A percentile compares a stretch with the other conserved stretches of the same genome.
Conservation (phyloP, 2,797 vertebrate genomes). For the Botia almorhae region DNA sequence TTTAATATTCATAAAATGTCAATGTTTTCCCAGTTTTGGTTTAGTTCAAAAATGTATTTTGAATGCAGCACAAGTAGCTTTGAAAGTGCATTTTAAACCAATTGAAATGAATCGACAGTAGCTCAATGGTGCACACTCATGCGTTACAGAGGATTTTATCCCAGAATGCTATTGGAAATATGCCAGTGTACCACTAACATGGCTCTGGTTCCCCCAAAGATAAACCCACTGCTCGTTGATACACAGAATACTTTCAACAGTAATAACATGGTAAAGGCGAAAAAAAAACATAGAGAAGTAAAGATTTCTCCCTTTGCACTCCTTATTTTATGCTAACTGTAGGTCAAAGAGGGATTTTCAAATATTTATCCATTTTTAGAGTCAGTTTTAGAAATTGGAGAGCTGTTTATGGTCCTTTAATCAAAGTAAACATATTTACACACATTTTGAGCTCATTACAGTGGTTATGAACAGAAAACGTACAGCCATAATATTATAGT, state of each 20-base stretch:
- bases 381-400: not conserved
- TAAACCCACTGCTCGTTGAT: constrained; percentile 33
- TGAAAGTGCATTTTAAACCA: constrained; percentile 60
- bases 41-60: constrained; percentile 42
- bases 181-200: constrained; percentile 43
- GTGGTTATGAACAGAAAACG: constrained; percentile 4
- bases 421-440: constrained; percentile 31
- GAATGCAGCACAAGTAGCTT: constrained; percentile 44
- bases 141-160: constrained; percentile 59
- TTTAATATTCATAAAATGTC: not conserved
- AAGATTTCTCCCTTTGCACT: constrained; percentile 6
- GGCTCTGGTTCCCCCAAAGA: constrained; percentile 33
- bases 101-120: constrained; percentile 58
- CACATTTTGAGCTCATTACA: constrained; percentile 10
- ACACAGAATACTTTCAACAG: constrained; percentile 38
- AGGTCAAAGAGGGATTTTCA: not conserved
- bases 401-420: constrained; percentile 2
- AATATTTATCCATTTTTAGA: not conserved
- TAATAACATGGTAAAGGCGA: constrained; percentile 38
- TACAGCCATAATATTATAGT: not conserved
- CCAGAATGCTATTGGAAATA: constrained; percentile 50
- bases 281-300: constrained; percentile 22
- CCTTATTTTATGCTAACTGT: constrained; percentile 26
- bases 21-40: constrained; percentile 9
- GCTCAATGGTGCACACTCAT: constrained; percentile 46